Evolutionary conservation across 1,140 invertebrate genomes (phyloP).

Genomic region (Stegodyphus mimosarum): DNA sequence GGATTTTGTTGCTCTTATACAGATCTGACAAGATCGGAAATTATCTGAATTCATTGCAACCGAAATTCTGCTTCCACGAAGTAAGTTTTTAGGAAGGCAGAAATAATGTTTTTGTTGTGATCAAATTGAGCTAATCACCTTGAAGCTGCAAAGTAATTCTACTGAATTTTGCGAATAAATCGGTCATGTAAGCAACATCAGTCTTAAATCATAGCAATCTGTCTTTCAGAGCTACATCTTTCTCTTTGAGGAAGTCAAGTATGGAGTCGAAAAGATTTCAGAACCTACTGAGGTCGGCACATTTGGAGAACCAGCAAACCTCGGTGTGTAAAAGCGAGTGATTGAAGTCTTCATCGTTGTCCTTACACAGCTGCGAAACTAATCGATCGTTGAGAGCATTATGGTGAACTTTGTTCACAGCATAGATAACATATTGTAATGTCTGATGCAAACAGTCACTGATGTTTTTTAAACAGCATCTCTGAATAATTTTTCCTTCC

Average conservation of each 20-base stretch:
- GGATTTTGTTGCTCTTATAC: neutral
- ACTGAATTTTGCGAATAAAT: constrained; percentile 16
- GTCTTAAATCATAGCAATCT: constrained; percentile 4
- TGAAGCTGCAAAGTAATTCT: constrained; percentile 7
- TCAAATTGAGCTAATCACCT: neutral
- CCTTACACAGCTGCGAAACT: too few species aligned
- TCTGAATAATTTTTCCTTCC: constrained; percentile 2
- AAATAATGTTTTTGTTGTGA: neutral
- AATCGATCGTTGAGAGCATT: constrained; percentile 58
- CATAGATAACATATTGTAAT: constrained; percentile 59
- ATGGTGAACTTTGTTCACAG: constrained; percentile 52
- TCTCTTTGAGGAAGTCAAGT: too few species aligned
- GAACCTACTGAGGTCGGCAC: too few species aligned
- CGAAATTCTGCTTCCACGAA: neutral
- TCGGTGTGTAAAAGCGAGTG: neutral
- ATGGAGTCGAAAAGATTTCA: too few species aligned
- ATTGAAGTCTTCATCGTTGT: constrained; percentile 38
- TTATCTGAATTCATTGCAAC: neutral
- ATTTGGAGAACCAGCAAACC: neutral
- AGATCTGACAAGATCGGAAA: neutral
- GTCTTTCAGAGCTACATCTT: constrained; percentile 19
- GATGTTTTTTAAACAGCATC: neutral
- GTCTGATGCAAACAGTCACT: constrained; percentile 62
- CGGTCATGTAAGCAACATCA: constrained; percentile 13
- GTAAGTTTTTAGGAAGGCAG: neutral